Conservation (phyloP, 1,140 invertebrate genomes). For the Fopius arisanus region DNA sequence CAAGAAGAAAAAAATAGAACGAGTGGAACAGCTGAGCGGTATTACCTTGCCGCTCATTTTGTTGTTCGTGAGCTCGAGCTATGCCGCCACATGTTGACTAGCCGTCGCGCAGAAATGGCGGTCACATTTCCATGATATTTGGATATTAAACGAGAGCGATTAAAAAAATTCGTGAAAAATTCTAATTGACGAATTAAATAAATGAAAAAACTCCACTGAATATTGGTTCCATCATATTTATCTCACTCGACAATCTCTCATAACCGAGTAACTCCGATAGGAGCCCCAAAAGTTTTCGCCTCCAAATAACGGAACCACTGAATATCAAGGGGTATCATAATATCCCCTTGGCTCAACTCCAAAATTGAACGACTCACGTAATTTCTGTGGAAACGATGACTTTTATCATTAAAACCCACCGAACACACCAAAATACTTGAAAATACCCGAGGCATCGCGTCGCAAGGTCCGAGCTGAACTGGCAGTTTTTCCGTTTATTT, state of each 20-base stretch:
- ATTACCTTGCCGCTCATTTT: no score
- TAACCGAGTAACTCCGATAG: background rate
- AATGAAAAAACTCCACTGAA: no score
- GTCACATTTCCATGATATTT: background rate
- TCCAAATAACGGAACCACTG: background rate
- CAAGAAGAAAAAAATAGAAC: no score
- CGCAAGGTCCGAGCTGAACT: background rate
- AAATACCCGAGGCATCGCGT: background rate
- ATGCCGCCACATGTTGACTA: no score
- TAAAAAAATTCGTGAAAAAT: background rate
- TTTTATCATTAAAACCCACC: background rate
- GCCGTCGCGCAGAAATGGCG: background rate
- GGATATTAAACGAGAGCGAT: background rate
- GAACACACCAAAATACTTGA: background rate
- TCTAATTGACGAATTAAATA: background rate
- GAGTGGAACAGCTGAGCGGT: no score
- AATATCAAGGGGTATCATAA: no score
- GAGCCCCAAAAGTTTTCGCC: background rate
- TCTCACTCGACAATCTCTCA: no score
- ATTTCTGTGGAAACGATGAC: background rate
- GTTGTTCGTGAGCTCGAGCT: no score
- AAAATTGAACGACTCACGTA: conserved; percentile 1
- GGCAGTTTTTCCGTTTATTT: background rate
- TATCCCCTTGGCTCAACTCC: background rate
- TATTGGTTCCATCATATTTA: no score